Evolutionary conservation across 2,888 invertebrate species (phyloP), one percentile per base, ranked within the genome.

Genomic region (Stenotaenia linearis): DNA sequence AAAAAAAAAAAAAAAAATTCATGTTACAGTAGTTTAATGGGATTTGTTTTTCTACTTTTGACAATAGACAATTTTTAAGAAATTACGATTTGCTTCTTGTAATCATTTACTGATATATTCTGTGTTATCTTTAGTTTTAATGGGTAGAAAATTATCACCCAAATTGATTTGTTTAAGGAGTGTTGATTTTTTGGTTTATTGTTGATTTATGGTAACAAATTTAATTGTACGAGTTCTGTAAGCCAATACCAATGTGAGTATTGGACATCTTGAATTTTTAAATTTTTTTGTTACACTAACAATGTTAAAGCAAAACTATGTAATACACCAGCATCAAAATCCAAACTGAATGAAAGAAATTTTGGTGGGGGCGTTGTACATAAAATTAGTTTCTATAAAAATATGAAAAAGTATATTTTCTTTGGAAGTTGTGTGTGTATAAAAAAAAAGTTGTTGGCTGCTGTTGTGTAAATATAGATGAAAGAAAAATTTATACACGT

Each of bases 331-430:
- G 61, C 61, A 61, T 25, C 23, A 61, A 61, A 61, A 25, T 61
- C 61, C 25, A 61, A 61, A 61, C 23, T 21, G n/a, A n/a, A n/a
- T n/a, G n/a, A 15, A 25, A 12, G 15, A 9, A 28, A 61, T 7
- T 61, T 61, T 61, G 61, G 25, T 61, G 25, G 9, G 23, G 9
- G 61, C 25, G 61, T 61, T 61, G 61, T 61, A 61, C 15, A 61
- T 61, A 61, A 61, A 61, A 61, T 61, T 61, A 61, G 61, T 61
- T 61, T 61, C 61, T 61, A 61, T 61, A 61, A 61, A n/a, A 45
- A 45, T n/a, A 61, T 61, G 61, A 61, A 45, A 32, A 25, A 61
- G 61, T 61, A 61, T 61, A 61, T 61, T 61, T 61, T 61, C 61
- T 23, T 61, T 61, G 61, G 25, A 61, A 61, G 23, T 61, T 61